Base-by-base conservation (phyloP, 2,797 vertebrate genomes). In the Lepilemur septentrionalis region DNA sequence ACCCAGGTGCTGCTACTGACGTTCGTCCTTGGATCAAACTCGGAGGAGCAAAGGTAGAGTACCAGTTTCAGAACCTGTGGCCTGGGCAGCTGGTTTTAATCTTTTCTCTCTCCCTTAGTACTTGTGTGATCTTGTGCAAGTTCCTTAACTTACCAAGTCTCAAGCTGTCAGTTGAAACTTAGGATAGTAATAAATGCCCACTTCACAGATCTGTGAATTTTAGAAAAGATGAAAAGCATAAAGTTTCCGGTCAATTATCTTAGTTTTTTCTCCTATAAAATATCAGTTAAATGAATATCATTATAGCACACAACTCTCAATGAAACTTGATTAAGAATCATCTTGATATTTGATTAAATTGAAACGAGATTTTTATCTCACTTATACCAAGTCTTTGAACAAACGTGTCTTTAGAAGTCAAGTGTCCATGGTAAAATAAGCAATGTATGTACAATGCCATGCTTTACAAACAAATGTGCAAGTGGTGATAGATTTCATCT, bases 271-370 rank as follows among this genome's bases (percentile, higher is more conserved):
- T 75, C n/a, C 6, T 41, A 25, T 86, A 93, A 95, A 88, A 55
- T 87, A 73, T 32, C 50, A 76, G 41, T 61, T 91, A 87, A 95
- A 59, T 87, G 28, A 67, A 76, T 72, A 91, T 67, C 46, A 89
- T 69, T 89, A 67, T 15, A 61, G 32, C 57, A 63, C 3, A 96
- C 20, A 91, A n/a, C 9, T 69, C 3, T 63, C 69, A 73, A 86
- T 86, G n/a, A 95, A 96, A 95, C 75, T 79, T 93, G 94, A 91
- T 94, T 97, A 67, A 75, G 95, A 63, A 94, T 89, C 17, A 81
- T 80, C 73, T 79, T 57, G 61, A 93, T 46, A 94, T 7, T 70
- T 73, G 14, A 4, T 46, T 94, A 79, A 95, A 95, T 15, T 75
- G 63, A 95, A 95, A 82, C 8, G 65, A 76, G 52, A 85, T 92